phyloP scores from a whole-genome alignment of 2,888 invertebrate species.

The Tetropium fuscum region DNA sequence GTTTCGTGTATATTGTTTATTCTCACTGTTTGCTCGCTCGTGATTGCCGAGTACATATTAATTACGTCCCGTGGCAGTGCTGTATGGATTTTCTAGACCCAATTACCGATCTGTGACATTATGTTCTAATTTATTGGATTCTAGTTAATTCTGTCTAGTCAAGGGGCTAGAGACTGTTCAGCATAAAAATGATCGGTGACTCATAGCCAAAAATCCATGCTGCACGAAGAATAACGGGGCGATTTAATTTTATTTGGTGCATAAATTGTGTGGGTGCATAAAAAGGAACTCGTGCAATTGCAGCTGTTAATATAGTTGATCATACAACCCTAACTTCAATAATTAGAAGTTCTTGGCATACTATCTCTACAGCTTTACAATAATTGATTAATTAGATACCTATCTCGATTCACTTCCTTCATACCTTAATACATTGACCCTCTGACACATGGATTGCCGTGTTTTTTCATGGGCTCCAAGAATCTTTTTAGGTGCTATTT shows the following conservation, averaged over 20 bases:
- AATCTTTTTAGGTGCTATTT: too few species aligned
- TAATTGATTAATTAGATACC: too few species aligned
- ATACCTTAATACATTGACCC: too few species aligned
- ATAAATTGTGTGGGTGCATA: constrained; percentile 16
- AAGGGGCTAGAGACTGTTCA: not conserved
- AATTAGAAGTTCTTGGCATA: too few species aligned
- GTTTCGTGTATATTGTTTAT: too few species aligned
- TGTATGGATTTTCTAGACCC: not conserved
- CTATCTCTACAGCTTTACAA: too few species aligned
- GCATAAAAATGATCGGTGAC: not conserved
- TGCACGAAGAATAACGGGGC: not conserved
- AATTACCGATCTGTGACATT: constrained; percentile 4
- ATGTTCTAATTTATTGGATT: constrained; percentile 13
- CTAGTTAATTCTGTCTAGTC: not conserved
- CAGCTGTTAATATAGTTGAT: too few species aligned
- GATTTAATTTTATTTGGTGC: too few species aligned
- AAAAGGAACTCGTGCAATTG: not conserved
- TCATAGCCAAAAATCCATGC: constrained; percentile 6
- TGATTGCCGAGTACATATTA: not conserved
- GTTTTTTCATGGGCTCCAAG: too few species aligned
- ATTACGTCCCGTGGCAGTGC: not conserved
- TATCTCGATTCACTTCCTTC: too few species aligned
- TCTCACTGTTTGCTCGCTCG: not conserved
- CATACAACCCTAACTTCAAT: too few species aligned
- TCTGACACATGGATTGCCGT: too few species aligned